Evolutionary conservation across 2,113 vertebrate genomes (phyloP), one percentile per base, ranked within the genome.

Genomic region (Lasiurus borealis): DNA sequence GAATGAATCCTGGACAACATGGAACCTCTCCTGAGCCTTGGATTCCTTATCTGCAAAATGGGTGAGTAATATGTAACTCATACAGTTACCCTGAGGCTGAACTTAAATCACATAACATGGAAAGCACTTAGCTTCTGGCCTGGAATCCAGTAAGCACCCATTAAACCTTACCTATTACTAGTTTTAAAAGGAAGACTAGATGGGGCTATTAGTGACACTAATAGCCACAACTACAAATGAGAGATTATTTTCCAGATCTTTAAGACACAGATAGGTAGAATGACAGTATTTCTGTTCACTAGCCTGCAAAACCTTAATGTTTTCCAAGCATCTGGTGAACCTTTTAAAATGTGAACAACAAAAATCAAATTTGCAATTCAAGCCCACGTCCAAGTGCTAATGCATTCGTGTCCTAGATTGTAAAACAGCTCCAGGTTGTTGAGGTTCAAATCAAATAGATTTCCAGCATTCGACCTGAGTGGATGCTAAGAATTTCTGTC

Each of bases 361-460:
- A 93, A 90, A 95, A 85, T 95, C 85, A 93, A 81, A 96, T 96
- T 85, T 95, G 95, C 95, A 92, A 93, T 97, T 96, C 93, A 95
- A 96, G 85, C 64, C 80, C 36, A 62, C 94, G 93, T 97, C 95
- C 95, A 90, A 85, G 95, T 71, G 93, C 87, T 96, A 96, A 96
- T 92, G 93, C 76, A 90, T 96, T 69, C 77, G 8, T 83, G 97
- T 36, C 95, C 93, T 81, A 94, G 93, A 97, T 66, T 68, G 85
- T 54, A 52, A 50, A 78, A 73, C 9, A 82, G 93, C 29, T 16
- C 64, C 16, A 18, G 34, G 50, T 21, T 8, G 50, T 25, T 46
- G 95, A 76, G 90, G 93, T 86, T 90, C 46, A 11, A 62, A 76
- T 66, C 50, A 73, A 93, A 90, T 29, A 31, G 85, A 29, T 71